Conservation (phyloP, 2,888 invertebrate species). For the Zaprionus obscuricornis region DNA sequence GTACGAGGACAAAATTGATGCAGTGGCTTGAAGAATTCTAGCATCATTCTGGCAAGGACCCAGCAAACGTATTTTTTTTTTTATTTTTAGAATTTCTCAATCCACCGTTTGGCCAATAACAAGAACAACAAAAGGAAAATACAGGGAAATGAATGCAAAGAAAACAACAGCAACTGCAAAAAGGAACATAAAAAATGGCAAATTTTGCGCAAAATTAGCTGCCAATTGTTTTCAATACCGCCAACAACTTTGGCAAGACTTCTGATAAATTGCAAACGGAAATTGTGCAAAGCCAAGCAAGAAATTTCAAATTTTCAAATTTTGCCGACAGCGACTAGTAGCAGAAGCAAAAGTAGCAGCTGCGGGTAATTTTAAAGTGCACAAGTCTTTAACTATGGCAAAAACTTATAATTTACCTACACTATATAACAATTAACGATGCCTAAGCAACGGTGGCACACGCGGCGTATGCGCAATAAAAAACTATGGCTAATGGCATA, state of each 20-base stretch:
- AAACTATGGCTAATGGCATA: constrained; percentile 47
- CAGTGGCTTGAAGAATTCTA: no score
- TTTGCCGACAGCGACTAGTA: constrained; percentile 46
- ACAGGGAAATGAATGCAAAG: background rate
- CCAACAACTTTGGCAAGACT: constrained; percentile 62
- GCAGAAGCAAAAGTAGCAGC: background rate
- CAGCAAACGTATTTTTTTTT: constrained; percentile 34
- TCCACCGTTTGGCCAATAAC: constrained; percentile 16
- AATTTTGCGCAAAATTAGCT: constrained; percentile 75
- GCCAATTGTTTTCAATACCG: constrained; percentile 71
- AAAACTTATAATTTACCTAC: constrained; percentile 39
- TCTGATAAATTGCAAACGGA: constrained; percentile 60
- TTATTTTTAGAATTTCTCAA: constrained; percentile 35
- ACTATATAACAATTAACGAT: constrained; percentile 67
- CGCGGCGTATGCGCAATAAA: constrained; percentile 59
- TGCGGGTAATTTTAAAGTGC: constrained; percentile 19
- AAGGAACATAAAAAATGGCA: constrained; percentile 52
- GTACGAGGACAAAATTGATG: no score
- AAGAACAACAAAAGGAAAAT: background rate
- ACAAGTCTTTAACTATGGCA: constrained; percentile 41
- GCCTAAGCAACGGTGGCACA: constrained; percentile 38
- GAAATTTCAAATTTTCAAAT: constrained; percentile 67
- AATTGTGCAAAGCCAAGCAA: constrained; percentile 68
- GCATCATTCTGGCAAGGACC: constrained; percentile 38
- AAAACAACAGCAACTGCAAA: constrained; percentile 12